Evolutionary conservation across 30 jellyfish, hydroid and myxozoan species (phyloP), one percentile per base, ranked within the genome.

Genomic region (Hydractinia echinata): DNA sequence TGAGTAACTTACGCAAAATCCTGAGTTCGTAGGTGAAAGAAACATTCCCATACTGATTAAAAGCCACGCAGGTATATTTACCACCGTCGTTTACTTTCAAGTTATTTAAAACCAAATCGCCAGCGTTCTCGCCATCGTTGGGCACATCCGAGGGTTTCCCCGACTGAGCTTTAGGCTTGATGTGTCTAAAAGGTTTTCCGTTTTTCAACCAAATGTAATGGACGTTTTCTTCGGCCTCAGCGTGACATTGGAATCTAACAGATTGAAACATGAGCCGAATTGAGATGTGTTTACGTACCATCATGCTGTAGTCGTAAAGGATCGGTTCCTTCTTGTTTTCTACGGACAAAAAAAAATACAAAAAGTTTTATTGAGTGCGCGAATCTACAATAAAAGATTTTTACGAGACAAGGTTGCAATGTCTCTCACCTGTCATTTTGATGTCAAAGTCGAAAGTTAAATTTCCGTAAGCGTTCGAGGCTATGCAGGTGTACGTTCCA

Each of bases 401-500:
- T 16, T 58, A 58, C 50, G 51, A 13, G 78, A 11, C 11, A 48
- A 10, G 50, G 19, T 10, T 67, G n/a, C 78, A 50, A 73, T 76
- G 9, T 20, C n/a, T 80, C 44, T 30, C 44, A 80, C 87, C 82
- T 61, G 64, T 80, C 14, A 80, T 9, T 67, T 66, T 80, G 3
- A 80, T 39, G 69, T 90, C 83, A 55, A 52, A 90, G 3, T 94
- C 64, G 81, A 90, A 90, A 7, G 97, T 85, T 14, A 91, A 83
- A 73, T 82, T 91, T n/a, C 97, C 97, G 62, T 81, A 91, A 67
- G 64, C 83, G 70, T 91, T 91, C 8, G 89, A 72, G 49, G 94
- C 95, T 54, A 76, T 82, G 94, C 97, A 91, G 50, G 96, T 91
- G 90, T 91, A 91, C 15, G 86, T 83, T 44, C 88, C 97, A 14